Percentiles rank a stretch among this genome's conserved stretches.
phyloP scores from a whole-genome alignment of 2,113 vertebrate species.

The Gobio gobio region DNA sequence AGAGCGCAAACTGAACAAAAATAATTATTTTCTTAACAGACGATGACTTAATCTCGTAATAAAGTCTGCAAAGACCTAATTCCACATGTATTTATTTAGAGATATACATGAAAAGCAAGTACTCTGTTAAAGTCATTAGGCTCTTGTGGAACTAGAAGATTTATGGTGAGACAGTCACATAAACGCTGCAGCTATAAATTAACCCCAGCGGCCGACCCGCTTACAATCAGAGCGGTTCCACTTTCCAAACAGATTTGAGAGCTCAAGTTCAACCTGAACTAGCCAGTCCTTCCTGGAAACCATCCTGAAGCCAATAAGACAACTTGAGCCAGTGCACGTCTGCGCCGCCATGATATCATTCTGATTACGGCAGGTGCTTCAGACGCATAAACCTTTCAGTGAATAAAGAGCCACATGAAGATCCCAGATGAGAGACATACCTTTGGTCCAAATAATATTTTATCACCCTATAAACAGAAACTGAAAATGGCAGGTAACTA shows the following conservation, averaged over 20 bases:
- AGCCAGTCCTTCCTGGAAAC: constrained; percentile 22
- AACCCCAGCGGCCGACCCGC: constrained; percentile 42
- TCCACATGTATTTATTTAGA: constrained; percentile 38
- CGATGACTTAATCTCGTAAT: constrained; percentile 43
- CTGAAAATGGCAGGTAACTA: background rate
- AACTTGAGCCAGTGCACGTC: constrained; percentile 25
- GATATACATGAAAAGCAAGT: constrained; percentile 38
- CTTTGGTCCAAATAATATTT: constrained; percentile 18
- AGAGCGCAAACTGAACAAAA: constrained; percentile 25
- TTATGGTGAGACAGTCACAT: constrained; percentile 57
- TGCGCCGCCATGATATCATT: constrained; percentile 14
- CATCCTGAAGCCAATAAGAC: background rate
- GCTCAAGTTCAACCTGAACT: constrained; percentile 32
- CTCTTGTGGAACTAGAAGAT: constrained; percentile 48
- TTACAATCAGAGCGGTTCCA: constrained; percentile 27
- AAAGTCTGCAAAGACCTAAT: constrained; percentile 40
- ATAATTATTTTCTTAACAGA: constrained; percentile 32
- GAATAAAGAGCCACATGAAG: background rate
- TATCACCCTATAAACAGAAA: constrained; percentile 11
- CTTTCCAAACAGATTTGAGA: constrained; percentile 52
- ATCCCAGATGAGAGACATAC: background rate
- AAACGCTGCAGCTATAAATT: constrained; percentile 62
- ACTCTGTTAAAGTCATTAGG: constrained; percentile 62
- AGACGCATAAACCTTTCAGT: background rate
- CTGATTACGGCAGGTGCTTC: constrained; percentile 26